These are phyloP conservation scores for Oryzias melastigma DNA, from an alignment of 2,113 vertebrate species.

Conservation along the genomic window DNA sequence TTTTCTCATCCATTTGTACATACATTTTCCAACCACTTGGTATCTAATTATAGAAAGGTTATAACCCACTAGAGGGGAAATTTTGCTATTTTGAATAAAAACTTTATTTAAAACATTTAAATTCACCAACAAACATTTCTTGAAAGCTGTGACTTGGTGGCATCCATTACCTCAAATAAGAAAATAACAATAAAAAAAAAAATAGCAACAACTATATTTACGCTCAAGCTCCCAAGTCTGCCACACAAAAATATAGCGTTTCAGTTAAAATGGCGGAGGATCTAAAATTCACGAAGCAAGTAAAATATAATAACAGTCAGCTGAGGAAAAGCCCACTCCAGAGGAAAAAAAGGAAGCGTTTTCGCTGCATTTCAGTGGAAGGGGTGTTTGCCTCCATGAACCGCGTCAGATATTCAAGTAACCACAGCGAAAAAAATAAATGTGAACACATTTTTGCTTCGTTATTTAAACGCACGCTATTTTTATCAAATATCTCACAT, in stretches of 20 bases:
- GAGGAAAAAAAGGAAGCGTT: constrained; percentile 24
- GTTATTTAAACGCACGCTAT: too few species aligned
- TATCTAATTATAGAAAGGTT: too few species aligned
- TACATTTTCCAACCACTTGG: too few species aligned
- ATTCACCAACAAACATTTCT: background rate
- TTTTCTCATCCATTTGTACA: too few species aligned
- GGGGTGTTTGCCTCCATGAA: too few species aligned
- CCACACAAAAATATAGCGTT: constrained; percentile 40
- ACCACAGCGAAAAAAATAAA: too few species aligned
- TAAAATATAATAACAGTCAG: constrained; percentile 30
- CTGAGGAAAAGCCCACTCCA: constrained; percentile 38
- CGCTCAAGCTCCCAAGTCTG: constrained; percentile 14
- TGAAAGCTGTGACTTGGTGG: constrained; percentile 48
- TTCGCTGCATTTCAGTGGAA: too few species aligned
- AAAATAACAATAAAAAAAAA: constrained; percentile 1
- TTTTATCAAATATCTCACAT: background rate
- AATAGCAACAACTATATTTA: constrained; percentile 37
- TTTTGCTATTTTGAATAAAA: background rate
- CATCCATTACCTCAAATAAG: constrained; percentile 21
- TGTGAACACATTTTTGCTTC: too few species aligned
- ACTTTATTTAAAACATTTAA: background rate
- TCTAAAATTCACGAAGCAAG: constrained; percentile 46
- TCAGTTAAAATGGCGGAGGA: constrained; percentile 78
- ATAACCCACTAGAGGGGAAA: background rate
- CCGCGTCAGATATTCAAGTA: too few species aligned